Evolutionary conservation across 2,113 vertebrate genomes (phyloP).

Genomic region (Bos indicus): DNA sequence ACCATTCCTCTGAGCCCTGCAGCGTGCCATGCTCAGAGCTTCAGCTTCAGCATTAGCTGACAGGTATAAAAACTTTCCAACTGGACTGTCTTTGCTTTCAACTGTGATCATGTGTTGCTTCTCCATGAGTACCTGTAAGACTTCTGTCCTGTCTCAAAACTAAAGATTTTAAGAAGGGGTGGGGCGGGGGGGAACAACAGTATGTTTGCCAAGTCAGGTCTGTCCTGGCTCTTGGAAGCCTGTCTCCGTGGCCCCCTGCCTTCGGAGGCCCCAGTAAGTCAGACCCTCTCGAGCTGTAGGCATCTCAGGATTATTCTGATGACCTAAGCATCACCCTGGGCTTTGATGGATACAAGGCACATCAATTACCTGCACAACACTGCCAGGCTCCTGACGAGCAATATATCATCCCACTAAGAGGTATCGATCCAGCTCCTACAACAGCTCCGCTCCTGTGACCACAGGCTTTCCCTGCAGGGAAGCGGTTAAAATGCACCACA

Average conservation of each 20-base stretch:
- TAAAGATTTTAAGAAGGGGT: slow-evolving; percentile 77
- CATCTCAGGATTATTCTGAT: neutral
- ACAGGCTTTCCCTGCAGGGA: neutral
- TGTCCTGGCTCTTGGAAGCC: neutral
- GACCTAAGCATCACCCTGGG: neutral
- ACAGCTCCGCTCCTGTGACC: neutral
- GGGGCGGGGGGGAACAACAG: rapidly evolving
- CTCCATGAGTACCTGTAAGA: neutral
- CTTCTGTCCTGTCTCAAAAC: slow-evolving; percentile 57
- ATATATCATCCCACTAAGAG: slow-evolving; percentile 65
- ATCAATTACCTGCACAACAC: rapidly evolving
- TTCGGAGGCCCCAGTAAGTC: neutral
- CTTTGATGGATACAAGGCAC: slow-evolving; percentile 24
- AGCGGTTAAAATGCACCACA: rapidly evolving
- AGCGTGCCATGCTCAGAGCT: slow-evolving; percentile 59
- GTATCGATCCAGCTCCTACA: slow-evolving; percentile 63
- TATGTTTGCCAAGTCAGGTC: neutral
- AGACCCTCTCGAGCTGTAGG: rapidly evolving
- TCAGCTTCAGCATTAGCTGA: slow-evolving; percentile 41
- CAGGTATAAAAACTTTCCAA: neutral
- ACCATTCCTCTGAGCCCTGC: slow-evolving; percentile 33
- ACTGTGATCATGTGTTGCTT: slow-evolving; percentile 44
- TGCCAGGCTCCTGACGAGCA: slow-evolving; percentile 41
- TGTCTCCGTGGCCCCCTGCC: too few species aligned
- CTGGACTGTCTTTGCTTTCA: slow-evolving; percentile 21